Conservation (phyloP, 2,888 invertebrate genomes). For the Pammene aurita region DNA sequence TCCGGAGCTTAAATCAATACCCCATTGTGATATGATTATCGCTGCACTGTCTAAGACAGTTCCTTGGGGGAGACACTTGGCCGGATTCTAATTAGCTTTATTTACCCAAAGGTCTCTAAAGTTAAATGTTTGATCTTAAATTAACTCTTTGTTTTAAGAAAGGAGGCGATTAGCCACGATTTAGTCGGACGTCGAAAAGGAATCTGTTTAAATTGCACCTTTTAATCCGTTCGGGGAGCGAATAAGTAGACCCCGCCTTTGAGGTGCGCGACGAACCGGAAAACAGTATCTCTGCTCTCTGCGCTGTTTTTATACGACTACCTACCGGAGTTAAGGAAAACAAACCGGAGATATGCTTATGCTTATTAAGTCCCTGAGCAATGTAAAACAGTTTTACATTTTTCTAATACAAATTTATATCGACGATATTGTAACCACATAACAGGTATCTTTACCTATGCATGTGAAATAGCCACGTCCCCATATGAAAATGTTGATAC, state of each 20-base stretch:
- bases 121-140: constrained; percentile 43
- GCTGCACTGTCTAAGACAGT: constrained; percentile 41
- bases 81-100: constrained; percentile 35
- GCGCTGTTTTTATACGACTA: constrained; percentile 44
- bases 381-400: constrained; percentile 44
- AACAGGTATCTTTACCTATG: not conserved
- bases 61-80: constrained; percentile 27
- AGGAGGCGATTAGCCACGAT: constrained; percentile 49
- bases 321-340: constrained; percentile 45
- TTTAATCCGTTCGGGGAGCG: constrained; percentile 53
- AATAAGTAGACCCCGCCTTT: constrained; percentile 50
- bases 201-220: constrained; percentile 61
- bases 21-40: constrained; percentile 58
- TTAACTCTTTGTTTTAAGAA: constrained; percentile 46
- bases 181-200: constrained; percentile 50
- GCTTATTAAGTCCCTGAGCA: constrained; percentile 53
- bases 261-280: constrained; percentile 52
- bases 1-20: constrained; percentile 61
- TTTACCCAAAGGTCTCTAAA: constrained; percentile 43
- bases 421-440: not conserved
- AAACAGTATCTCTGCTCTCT: constrained; percentile 52
- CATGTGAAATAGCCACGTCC: too few relatives aligned
- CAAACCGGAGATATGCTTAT: constrained; percentile 51
- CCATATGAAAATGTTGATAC: too few relatives aligned
- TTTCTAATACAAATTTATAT: constrained; percentile 42